Base-by-base conservation (phyloP, 2,888 invertebrate species). In the Ariolimax columbianus region DNA sequence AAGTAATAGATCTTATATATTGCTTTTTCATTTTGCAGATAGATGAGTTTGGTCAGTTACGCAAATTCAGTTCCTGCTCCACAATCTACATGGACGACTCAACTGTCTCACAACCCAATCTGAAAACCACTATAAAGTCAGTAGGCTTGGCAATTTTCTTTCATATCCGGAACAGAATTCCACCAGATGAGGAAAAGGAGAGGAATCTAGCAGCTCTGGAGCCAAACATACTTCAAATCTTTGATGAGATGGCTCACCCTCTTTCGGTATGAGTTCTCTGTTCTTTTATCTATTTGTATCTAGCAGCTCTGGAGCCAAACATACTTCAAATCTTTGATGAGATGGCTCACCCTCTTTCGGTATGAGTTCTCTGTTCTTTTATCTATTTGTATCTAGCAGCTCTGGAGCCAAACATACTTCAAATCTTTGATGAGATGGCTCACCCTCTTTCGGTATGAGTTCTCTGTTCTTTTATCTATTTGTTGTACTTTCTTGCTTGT, bases 11-110 rank as follows among this genome's bases (percentile, higher is more conserved):
- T 55, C 26, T 55, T 55, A 14, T 4, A 23, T 55, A 23, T 55
- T 55, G 26, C 55, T 55, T 14, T 55, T 55, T 23, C 7, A 33
- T 36, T n/a, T n/a, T 73, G 3, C 82, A 89, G 89, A 83, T 88
- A 30, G 88, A 88, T 68, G 88, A 90, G 66, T 87, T 88, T 77
- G 89, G 89, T 11, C 86, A 87, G 66, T 75, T 92, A 77, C 91
- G 91, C 84, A 93, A 94, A 84, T 93, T 91, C 88, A 93, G 93
- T 82, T 99, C 98, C 89, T 99, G 99, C 95, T 99, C 98, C 86
- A 99, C 99, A 68, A 99, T 99, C 93, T 99, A 98, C 95, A 95
- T 99, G 94, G 99, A 99, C 95, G 99, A 99, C 95, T 99, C 99
- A 93, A 99, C 99, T 59, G 99, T 99, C 83, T 99, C 99, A 82